phyloP scores from a whole-genome alignment of 2,888 invertebrate species.

The Orthonevra nobilis region DNA sequence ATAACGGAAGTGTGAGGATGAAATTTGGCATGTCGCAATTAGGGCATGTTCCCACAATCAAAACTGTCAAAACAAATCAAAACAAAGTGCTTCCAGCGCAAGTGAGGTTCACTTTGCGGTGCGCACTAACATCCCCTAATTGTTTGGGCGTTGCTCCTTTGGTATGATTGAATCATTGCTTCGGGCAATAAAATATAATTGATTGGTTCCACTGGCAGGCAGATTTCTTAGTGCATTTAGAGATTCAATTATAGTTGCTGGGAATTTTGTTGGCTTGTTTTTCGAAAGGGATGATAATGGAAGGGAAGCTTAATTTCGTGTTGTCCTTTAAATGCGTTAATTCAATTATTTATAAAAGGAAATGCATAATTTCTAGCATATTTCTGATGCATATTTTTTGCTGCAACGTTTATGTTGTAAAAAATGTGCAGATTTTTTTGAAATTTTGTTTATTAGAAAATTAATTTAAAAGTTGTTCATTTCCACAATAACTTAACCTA shows the following conservation, averaged over 20 bases:
- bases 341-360: no score
- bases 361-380: no score
- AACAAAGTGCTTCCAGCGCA: conserved; percentile 71
- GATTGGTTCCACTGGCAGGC: conserved; percentile 35
- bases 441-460: no score
- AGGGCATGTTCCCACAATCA: conserved; percentile 74
- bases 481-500: no score
- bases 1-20: conserved; percentile 26
- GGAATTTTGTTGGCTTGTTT: no score
- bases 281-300: no score
- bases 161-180: conserved; percentile 56
- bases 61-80: conserved; percentile 80
- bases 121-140: conserved; percentile 50
- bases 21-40: conserved; percentile 75
- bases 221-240: neutral
- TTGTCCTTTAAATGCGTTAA: no score
- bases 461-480: no score
- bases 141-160: conserved; percentile 37
- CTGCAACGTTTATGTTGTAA: no score
- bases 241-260: conserved; percentile 11
- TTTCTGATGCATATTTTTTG: no score
- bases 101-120: conserved; percentile 9
- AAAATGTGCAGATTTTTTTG: no score
- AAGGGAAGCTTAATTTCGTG: no score
- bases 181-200: conserved; percentile 52